Percentiles rank a stretch among this genome's conserved stretches.
Conservation (phyloP, 1,140 invertebrate species). For the Arion vulgaris region DNA sequence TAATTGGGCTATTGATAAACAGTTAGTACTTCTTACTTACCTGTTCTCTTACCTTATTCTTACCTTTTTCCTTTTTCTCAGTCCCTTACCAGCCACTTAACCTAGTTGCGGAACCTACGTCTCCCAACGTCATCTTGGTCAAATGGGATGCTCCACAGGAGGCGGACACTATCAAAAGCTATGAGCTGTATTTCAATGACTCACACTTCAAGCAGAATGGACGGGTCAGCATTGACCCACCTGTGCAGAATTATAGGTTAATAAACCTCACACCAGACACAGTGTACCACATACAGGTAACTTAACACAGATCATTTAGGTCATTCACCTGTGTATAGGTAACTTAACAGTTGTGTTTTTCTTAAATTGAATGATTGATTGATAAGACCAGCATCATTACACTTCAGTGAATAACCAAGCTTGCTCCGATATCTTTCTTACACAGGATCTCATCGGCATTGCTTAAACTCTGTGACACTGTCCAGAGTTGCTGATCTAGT, state of each 20-base stretch:
- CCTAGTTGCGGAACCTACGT: conserved; percentile 80
- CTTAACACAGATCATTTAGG: neutral
- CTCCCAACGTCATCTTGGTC: conserved; percentile 80
- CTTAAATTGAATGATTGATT: no score
- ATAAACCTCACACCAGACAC: conserved; percentile 94
- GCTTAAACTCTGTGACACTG: no score
- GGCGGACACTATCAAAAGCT: conserved; percentile 90
- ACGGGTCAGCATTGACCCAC: conserved; percentile 78
- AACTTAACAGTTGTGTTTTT: no score
- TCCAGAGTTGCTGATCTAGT: no score
- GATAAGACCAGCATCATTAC: no score
- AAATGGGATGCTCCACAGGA: conserved; percentile 92
- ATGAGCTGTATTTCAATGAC: conserved; percentile 98
- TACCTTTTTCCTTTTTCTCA: conserved; percentile 67
- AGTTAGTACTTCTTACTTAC: no score
- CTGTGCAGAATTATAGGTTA: conserved; percentile 87
- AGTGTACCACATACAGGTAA: conserved; percentile 90
- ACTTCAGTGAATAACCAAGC: no score
- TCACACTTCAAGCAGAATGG: conserved; percentile 84
- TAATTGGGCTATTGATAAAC: no score
- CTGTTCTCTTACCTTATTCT: no score
- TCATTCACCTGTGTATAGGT: no score
- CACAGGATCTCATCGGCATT: no score
- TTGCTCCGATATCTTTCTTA: no score
- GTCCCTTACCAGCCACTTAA: conserved; percentile 95